These are phyloP conservation scores for Ostrea edulis DNA, from an alignment of 1,140 invertebrate species.

Conservation along the genomic window DNA sequence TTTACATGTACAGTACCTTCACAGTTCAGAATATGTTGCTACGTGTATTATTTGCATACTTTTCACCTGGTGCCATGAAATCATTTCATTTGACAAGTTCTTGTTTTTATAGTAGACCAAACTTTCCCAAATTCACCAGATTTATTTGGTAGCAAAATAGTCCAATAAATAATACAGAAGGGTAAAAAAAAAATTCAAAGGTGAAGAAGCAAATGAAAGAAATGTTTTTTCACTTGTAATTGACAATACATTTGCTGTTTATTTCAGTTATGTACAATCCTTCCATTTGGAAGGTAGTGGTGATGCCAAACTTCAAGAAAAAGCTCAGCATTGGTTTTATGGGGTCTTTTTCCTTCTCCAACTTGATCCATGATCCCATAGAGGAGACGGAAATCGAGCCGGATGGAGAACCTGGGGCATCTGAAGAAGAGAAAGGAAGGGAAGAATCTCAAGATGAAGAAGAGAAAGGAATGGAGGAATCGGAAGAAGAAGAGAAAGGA, in stretches of 20 bases:
- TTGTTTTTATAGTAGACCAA: no score
- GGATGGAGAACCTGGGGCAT: background rate
- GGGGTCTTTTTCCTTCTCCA: background rate
- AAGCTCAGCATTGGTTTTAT: constrained; percentile 11
- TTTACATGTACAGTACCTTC: no score
- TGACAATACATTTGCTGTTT: background rate
- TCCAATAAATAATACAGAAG: no score
- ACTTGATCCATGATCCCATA: background rate
- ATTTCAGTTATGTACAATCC: constrained; percentile 12
- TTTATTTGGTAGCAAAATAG: no score
- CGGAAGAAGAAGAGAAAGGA: background rate
- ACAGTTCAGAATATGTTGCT: no score
- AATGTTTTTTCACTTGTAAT: no score
- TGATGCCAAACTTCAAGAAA: constrained; percentile 26
- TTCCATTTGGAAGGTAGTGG: background rate
- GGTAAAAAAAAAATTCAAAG: no score
- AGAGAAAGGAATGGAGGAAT: background rate
- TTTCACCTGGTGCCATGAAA: no score
- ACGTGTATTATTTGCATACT: no score
- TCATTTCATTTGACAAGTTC: no score
- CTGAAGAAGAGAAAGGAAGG: background rate
- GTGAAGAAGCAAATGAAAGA: no score
- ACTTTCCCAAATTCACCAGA: no score
- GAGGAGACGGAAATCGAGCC: background rate
- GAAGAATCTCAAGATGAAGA: background rate